Base-by-base conservation (phyloP, 2,888 invertebrate genomes). In the Leptarthrus brevirostris region DNA sequence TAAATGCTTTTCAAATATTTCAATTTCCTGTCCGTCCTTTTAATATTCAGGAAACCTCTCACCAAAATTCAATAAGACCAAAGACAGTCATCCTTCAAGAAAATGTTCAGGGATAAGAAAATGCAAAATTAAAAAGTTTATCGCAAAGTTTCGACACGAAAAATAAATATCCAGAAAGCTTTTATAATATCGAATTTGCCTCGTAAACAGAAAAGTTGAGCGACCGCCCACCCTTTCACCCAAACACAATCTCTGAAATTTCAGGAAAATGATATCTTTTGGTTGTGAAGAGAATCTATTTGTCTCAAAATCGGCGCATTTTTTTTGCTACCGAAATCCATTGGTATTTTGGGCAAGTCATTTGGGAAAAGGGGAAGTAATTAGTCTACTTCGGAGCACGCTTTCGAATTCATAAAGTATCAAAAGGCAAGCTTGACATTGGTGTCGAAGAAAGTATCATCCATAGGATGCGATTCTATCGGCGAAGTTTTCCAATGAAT, bases 41-140 rank as follows among this genome's bases (percentile, higher is more conserved):
- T 56, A 56, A 16, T 56, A 56, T 56, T 56, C 56, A 56, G 56
- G 56, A 56, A 56, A 34, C 56, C 30, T 34, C 26, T 56, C 56
- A 26, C 30, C 8, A 56, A 56, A 34, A 56, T 56, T 56, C 56
- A 56, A 26, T 56, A 56, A 56, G 30, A 16, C 56, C n/a, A 3
- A 56, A 56, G 56, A 56, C 56, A 56, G 26, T 16, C 30, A 56
- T 56, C 56, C 56, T 18, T 56, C 30, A 56, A 56, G 24, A 6
- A 24, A 44, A 44, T 6, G 5, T 16, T 24, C 6, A 30, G 56
- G 14, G 4, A 1, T 16, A 3, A 2, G 16, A 16, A 16, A 14
- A 56, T 22, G 34, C 56, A 26, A 56, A 56, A 56, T 56, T 56
- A 56, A 56, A 56, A 56, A 56, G 56, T 56, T 56, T 56, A 34